These are phyloP conservation scores for Bursaphelenchus mucronatus DNA, from an alignment of 1,140 invertebrate genomes.

Conservation along the genomic window DNA sequence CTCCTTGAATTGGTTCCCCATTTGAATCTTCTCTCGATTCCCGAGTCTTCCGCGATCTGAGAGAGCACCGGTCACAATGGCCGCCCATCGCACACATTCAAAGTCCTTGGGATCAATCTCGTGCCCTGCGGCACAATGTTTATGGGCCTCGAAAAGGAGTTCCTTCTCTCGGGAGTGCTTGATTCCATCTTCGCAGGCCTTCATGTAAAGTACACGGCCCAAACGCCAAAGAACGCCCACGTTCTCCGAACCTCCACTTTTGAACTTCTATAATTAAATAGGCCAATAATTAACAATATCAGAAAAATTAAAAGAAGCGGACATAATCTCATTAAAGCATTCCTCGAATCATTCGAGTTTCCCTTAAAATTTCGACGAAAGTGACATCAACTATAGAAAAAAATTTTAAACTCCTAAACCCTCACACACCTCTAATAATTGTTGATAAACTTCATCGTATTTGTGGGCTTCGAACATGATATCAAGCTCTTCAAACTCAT, in stretches of 20 bases:
- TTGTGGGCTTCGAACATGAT: slow-evolving; percentile 12
- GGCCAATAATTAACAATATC: not conserved
- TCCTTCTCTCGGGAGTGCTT: slow-evolving; percentile 32
- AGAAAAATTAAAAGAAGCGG: too few relatives aligned
- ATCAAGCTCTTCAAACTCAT: slow-evolving; percentile 9
- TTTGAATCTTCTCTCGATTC: slow-evolving; percentile 62
- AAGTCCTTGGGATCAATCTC: slow-evolving; percentile 30
- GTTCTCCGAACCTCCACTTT: slow-evolving; percentile 21
- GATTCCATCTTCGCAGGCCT: slow-evolving; percentile 48
- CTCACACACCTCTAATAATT: not conserved
- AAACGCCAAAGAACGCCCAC: slow-evolving; percentile 58
- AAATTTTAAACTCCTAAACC: not conserved
- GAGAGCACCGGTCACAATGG: slow-evolving; percentile 31
- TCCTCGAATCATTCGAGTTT: too few relatives aligned
- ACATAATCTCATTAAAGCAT: too few relatives aligned
- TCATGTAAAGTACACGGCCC: slow-evolving; percentile 54
- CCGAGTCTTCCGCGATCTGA: slow-evolving; percentile 36
- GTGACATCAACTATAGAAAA: too few relatives aligned
- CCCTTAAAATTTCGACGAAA: too few relatives aligned
- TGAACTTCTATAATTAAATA: slow-evolving; percentile 5
- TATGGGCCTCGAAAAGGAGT: slow-evolving; percentile 51
- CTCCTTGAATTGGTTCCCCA: slow-evolving; percentile 62
- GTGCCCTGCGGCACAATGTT: slow-evolving; percentile 57
- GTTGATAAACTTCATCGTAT: slow-evolving; percentile 7
- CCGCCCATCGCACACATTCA: slow-evolving; percentile 41